Base-by-base conservation (phyloP, 2,113 vertebrate species). In the Poecile atricapillus region DNA sequence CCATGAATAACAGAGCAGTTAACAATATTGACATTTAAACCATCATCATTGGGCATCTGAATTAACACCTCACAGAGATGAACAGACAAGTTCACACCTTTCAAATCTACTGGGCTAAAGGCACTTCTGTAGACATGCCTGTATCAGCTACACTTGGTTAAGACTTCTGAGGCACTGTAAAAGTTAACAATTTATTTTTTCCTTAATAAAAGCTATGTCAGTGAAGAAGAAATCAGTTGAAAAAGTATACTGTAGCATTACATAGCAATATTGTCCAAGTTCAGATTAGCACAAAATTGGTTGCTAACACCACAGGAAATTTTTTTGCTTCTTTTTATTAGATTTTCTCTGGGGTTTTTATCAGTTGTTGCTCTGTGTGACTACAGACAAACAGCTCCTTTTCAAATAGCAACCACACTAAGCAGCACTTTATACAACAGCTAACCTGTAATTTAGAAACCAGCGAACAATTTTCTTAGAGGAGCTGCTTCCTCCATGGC, bases 1-100 rank as follows among this genome's bases (percentile, higher is more conserved):
- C 64, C 35, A 70, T 47, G 74, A 96, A 80, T 75, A 96, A 94
- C 75, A 93, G 78, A 91, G 79, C 85, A 94, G 82, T 81, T 90
- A 96, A 93, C 84, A 95, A 96, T 96, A 95, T 96, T 95, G 95
- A 94, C 91, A 95, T 93, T 97, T 94, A 96, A 94, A 85, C 85
- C 78, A 77, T 95, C 93, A 94, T 94, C 82, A 83, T 3, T 25
- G 78, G 90, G 87, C 90, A 94, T 83, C 93, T 91, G 94, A 97
- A 95, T 93, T 97, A 96, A 96, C 90, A 95, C 87, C 78, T 95
- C 87, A 80, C 41, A 76, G 73, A 93, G 69, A 90, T 0, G 27
- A 91, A 75, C 75, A 95, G 87, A 88, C 78, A 89, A 83, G 84
- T 95, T 93, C 95, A 80, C 87, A 87, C 84, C 70, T 93, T 89